Conservation (phyloP, 2,888 invertebrate species). For the Slavum lentiscoides region DNA sequence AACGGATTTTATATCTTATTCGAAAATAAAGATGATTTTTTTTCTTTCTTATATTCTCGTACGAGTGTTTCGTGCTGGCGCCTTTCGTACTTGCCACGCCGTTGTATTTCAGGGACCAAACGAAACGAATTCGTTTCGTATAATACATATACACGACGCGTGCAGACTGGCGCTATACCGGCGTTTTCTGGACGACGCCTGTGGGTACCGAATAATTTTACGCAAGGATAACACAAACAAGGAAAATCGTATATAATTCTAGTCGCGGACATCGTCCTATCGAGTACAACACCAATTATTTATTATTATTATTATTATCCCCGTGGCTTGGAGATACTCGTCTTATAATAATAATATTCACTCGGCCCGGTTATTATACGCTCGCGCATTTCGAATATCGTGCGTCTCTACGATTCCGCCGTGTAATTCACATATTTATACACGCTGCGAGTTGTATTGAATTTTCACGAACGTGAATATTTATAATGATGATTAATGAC, state of each 20-base stretch:
- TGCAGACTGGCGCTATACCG: background rate
- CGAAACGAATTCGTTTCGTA: background rate
- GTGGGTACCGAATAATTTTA: background rate
- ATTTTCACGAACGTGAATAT: constrained; percentile 13
- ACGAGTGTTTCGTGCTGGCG: background rate
- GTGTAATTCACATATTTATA: background rate
- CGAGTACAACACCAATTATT: constrained; percentile 28
- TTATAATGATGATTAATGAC: constrained; percentile 24
- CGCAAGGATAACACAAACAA: constrained; percentile 2
- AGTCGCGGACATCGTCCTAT: constrained; percentile 13
- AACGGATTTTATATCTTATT: too few species aligned
- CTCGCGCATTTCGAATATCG: constrained; percentile 26
- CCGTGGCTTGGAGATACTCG: constrained; percentile 5
- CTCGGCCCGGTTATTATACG: background rate
- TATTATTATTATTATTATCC: too few species aligned
- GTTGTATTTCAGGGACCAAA: background rate
- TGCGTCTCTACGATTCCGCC: constrained; percentile 18
- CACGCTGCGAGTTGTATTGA: background rate
- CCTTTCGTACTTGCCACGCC: background rate
- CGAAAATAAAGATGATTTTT: background rate
- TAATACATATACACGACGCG: background rate
- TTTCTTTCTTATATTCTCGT: background rate
- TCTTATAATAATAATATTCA: constrained; percentile 4
- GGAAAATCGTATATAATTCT: background rate
- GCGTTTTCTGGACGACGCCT: constrained; percentile 12